A percentile compares a stretch with the other conserved stretches of the same genome.
phyloP scores from a whole-genome alignment of 2,113 vertebrate species.

The Sprattus sprattus region DNA sequence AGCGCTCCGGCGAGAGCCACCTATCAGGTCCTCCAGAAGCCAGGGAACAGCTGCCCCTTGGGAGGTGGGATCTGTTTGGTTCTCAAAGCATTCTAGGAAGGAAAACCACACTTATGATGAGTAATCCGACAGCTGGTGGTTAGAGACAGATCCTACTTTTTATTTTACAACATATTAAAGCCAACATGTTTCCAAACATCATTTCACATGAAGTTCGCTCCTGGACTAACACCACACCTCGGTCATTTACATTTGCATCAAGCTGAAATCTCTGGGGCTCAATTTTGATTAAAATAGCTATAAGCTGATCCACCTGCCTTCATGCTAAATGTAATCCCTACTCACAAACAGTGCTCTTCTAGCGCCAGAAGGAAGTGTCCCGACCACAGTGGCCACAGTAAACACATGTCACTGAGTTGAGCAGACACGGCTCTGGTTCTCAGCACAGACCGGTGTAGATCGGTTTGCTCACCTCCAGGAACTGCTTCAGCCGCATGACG shows the following conservation, averaged over 20 bases:
- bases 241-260: too few relatives aligned
- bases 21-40: slow-evolving; percentile 82
- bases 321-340: too few relatives aligned
- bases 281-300: too few relatives aligned
- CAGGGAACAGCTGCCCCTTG: slow-evolving; percentile 76
- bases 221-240: background rate
- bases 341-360: too few relatives aligned
- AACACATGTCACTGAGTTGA: too few relatives aligned
- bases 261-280: background rate
- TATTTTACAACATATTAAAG: background rate
- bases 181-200: background rate
- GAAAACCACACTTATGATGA: background rate
- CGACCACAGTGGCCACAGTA: too few relatives aligned
- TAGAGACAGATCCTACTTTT: background rate
- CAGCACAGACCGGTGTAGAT: too few relatives aligned
- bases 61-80: slow-evolving; percentile 76
- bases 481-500: slow-evolving; percentile 76
- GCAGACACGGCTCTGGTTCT: background rate
- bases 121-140: background rate
- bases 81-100: slow-evolving; percentile 58
- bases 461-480: slow-evolving; percentile 73
- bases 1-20: background rate
- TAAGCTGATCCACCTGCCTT: too few relatives aligned
- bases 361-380: too few relatives aligned
- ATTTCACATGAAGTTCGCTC: background rate